Evolutionary conservation across 2,888 invertebrate genomes (phyloP).

Genomic region (Therioaphis trifolii): DNA sequence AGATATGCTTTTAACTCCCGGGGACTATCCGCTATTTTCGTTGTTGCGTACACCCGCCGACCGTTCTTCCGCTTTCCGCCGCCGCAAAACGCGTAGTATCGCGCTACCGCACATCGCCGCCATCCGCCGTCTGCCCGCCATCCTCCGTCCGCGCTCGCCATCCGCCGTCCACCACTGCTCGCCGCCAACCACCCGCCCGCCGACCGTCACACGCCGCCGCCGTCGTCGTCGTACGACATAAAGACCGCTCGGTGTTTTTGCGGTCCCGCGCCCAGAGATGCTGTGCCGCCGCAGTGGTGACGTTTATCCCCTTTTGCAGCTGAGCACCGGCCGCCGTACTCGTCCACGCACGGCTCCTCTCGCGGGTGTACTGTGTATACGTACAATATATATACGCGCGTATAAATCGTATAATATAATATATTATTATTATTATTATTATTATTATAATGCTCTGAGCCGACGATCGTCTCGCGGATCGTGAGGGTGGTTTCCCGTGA

Average conservation of each 20-base stretch:
- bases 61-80: conserved; percentile 22
- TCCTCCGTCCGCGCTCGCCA: too few relatives aligned
- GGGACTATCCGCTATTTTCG: conserved; percentile 61
- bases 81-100: not conserved
- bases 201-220: too few relatives aligned
- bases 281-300: not conserved
- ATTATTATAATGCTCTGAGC: too few relatives aligned
- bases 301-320: not conserved
- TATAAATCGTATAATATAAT: not conserved
- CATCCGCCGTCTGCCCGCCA: not conserved
- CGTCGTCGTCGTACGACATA: too few relatives aligned
- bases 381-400: not conserved
- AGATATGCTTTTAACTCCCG: conserved; percentile 62
- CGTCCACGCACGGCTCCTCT: not conserved
- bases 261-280: conserved; percentile 22
- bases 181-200: too few relatives aligned
- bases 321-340: not conserved
- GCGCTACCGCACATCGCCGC: conserved; percentile 2
- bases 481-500: too few relatives aligned
- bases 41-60: conserved; percentile 24
- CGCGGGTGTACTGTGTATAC: too few relatives aligned
- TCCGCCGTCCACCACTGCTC: too few relatives aligned
- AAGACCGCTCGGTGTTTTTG: conserved; percentile 31
- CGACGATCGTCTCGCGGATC: too few relatives aligned
- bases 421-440: too few relatives aligned